A percentile compares a stretch with the other conserved stretches of the same genome.
phyloP scores from a whole-genome alignment of 1,140 invertebrate species.

The Alviniconcha marisindica region DNA sequence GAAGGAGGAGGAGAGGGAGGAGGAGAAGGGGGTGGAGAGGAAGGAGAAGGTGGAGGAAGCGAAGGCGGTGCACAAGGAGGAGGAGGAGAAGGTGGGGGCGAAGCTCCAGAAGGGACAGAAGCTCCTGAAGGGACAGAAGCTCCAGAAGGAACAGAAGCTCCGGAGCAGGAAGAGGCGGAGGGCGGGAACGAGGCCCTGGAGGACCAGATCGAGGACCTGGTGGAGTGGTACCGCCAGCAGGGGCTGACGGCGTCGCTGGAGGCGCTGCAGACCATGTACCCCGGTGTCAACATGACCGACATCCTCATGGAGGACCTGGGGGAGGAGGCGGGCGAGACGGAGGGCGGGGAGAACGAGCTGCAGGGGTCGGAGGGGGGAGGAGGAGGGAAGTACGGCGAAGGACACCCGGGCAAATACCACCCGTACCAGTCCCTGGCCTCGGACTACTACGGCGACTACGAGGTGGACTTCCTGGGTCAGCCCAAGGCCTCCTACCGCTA shows the following conservation, averaged over 20 bases:
- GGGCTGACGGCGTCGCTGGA: constrained; percentile 21
- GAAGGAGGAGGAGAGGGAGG: background rate
- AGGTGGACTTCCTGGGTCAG: background rate
- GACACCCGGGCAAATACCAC: background rate
- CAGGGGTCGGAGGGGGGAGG: background rate
- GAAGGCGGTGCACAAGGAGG: background rate
- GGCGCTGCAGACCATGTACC: constrained; percentile 37
- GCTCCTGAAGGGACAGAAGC: background rate
- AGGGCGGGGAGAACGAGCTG: constrained; percentile 1
- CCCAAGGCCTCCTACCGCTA: background rate
- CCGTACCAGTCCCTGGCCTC: constrained; percentile 9
- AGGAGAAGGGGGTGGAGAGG: background rate
- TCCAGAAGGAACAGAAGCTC: background rate
- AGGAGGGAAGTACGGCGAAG: background rate
- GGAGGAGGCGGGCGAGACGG: constrained; percentile 30
- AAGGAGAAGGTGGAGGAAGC: background rate
- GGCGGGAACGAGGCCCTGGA: constrained; percentile 35
- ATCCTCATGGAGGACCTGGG: constrained; percentile 19
- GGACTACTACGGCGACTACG: constrained; percentile 14
- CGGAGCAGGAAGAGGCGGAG: constrained; percentile 26
- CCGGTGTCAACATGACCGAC: constrained; percentile 38
- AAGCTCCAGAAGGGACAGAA: background rate
- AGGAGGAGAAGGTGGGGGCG: background rate
- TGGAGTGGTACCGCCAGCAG: background rate
- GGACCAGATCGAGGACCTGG: constrained; percentile 37